Evolutionary conservation across 2,797 vertebrate genomes (phyloP).

Genomic region (Acipenser ruthenus): DNA sequence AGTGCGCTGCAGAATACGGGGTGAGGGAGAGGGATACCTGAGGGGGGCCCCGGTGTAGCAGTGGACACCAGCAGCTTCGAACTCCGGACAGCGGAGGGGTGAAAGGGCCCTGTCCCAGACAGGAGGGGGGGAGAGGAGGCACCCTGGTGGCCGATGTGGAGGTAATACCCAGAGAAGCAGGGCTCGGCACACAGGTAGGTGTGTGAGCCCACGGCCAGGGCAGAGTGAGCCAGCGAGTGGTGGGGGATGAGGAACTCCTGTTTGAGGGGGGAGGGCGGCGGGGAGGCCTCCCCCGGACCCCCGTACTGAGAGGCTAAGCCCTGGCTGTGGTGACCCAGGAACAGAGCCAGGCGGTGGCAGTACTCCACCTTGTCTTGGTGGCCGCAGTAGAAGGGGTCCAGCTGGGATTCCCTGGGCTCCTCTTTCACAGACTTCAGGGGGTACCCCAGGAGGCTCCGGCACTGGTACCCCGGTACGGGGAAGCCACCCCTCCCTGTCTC

Average conservation of each 20-base stretch:
- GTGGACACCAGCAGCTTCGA: constrained; percentile 62
- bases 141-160: constrained; percentile 61
- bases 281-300: constrained; percentile 67
- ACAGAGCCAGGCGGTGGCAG: constrained; percentile 82
- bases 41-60: constrained; percentile 48
- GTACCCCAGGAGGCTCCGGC: constrained; percentile 49
- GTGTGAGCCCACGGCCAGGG: constrained; percentile 54
- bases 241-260: constrained; percentile 76
- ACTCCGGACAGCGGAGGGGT: constrained; percentile 45
- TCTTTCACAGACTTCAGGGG: constrained; percentile 62
- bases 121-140: constrained; percentile 51
- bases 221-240: constrained; percentile 46
- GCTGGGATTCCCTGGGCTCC: constrained; percentile 56
- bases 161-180: constrained; percentile 63
- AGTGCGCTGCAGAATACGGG: constrained; percentile 79
- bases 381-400: constrained; percentile 67
- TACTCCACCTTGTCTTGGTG: constrained; percentile 74
- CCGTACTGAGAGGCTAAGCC: constrained; percentile 43
- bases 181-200: constrained; percentile 38
- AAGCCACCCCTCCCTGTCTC: constrained; percentile 46
- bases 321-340: constrained; percentile 75
- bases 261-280: constrained; percentile 67
- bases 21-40: constrained; percentile 63
- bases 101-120: constrained; percentile 61
- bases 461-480: constrained; percentile 45